phyloP scores from a whole-genome alignment of 2,113 vertebrate species.

The Corythornis madagascariensis region DNA sequence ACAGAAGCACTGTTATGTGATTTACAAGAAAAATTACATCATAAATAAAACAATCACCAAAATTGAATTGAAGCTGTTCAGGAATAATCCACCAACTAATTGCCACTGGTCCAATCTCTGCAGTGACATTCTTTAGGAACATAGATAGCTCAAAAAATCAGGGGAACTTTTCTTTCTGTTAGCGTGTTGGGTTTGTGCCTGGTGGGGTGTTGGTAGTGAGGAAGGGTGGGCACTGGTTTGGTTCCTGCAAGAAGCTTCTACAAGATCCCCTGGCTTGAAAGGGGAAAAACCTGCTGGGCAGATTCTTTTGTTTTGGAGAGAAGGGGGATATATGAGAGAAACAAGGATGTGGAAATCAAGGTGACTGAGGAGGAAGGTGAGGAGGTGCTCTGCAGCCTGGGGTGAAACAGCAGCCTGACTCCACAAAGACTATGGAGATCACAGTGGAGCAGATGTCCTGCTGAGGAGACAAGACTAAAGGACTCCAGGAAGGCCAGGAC shows the following conservation, averaged over 20 bases:
- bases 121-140: not conserved
- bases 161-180: not conserved
- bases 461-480: too few relatives aligned
- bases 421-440: too few relatives aligned
- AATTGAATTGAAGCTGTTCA: not conserved
- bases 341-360: not conserved
- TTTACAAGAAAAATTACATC: not conserved
- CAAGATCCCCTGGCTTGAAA: too few relatives aligned
- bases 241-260: too few relatives aligned
- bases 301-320: too few relatives aligned
- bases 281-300: too few relatives aligned
- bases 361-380: not conserved
- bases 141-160: not conserved
- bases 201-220: not conserved
- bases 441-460: too few relatives aligned
- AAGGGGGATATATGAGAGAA: not conserved
- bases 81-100: not conserved
- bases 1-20: not conserved
- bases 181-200: too few relatives aligned
- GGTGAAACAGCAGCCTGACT: too few relatives aligned
- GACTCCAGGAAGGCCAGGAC: too few relatives aligned
- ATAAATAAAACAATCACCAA: not conserved
- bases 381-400: not conserved
- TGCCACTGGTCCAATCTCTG: not conserved
- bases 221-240: not conserved